phyloP scores from a whole-genome alignment of 2,888 invertebrate species.

The Caenorhabditis imperialis region DNA sequence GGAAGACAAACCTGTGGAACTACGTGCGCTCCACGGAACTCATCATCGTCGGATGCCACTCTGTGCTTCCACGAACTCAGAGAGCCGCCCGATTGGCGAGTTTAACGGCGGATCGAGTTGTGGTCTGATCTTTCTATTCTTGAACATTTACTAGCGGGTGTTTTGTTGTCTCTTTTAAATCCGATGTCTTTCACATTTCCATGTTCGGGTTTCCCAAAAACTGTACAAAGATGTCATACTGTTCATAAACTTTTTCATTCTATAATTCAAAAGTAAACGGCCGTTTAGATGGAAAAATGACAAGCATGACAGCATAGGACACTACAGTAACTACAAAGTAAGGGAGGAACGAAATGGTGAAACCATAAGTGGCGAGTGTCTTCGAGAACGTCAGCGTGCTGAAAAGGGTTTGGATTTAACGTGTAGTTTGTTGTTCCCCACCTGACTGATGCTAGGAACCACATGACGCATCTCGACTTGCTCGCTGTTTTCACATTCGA shows the following conservation, averaged over 20 bases:
- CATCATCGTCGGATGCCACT: conserved; percentile 75
- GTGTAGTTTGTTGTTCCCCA: conserved; percentile 1
- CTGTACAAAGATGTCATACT: no score
- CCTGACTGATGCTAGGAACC: conserved; percentile 65
- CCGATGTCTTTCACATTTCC: conserved; percentile 18
- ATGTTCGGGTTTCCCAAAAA: conserved; percentile 20
- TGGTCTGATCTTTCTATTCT: conserved; percentile 2
- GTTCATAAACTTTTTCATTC: not conserved
- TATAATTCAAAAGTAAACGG: conserved; percentile 29
- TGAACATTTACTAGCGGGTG: conserved; percentile 2
- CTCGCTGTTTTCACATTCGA: conserved; percentile 54
- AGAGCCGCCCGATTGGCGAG: conserved; percentile 53
- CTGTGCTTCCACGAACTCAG: conserved; percentile 70
- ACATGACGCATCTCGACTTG: conserved; percentile 63
- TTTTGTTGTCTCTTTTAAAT: conserved; percentile 2
- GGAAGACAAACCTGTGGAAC: conserved; percentile 58
- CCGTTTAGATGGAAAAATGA: conserved; percentile 39
- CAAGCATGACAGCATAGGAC: conserved; percentile 31
- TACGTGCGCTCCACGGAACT: conserved; percentile 49
- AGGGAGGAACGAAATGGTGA: conserved; percentile 62
- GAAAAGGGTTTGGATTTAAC: conserved; percentile 12
- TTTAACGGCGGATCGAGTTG: conserved; percentile 17
- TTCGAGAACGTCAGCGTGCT: conserved; percentile 65
- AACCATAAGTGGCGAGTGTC: conserved; percentile 49
- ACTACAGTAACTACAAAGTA: conserved; percentile 56